Percentiles rank a stretch among this genome's conserved stretches.
Evolutionary conservation across 2,888 invertebrate species (phyloP).

Genomic region (Adela reaumurella): DNA sequence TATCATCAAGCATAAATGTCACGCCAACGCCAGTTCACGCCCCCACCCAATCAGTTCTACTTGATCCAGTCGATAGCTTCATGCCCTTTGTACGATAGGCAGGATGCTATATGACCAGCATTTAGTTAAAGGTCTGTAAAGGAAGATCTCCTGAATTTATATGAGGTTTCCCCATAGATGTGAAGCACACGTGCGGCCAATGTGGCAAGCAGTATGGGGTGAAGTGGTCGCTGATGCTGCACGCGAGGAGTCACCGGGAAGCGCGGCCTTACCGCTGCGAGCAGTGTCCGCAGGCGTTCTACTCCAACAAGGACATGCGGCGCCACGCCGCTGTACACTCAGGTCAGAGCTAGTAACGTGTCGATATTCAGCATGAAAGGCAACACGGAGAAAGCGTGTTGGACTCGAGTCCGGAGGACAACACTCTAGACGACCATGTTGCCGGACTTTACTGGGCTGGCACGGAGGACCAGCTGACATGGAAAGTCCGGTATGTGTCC

Average conservation of each 20-base stretch:
- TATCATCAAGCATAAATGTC: too few species aligned
- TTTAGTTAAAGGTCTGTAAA: too few species aligned
- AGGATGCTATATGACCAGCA: too few species aligned
- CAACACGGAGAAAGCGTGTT: too few species aligned
- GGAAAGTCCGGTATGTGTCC: slow-evolving; percentile 29
- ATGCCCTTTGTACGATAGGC: too few species aligned
- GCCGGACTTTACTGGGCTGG: slow-evolving; percentile 67
- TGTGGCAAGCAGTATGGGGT: slow-evolving; percentile 61
- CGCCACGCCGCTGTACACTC: slow-evolving; percentile 67
- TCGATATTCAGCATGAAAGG: too few species aligned
- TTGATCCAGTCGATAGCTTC: too few species aligned
- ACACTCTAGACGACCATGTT: slow-evolving; percentile 66
- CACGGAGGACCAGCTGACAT: slow-evolving; percentile 28
- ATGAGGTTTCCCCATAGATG: slow-evolving; percentile 45
- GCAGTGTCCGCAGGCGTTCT: slow-evolving; percentile 64
- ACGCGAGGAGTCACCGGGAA: slow-evolving; percentile 49
- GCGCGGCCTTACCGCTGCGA: slow-evolving; percentile 58
- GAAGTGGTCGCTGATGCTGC: slow-evolving; percentile 56
- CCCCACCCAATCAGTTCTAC: too few species aligned
- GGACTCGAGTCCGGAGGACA: slow-evolving; percentile 23
- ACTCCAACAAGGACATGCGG: slow-evolving; percentile 63
- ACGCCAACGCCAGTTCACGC: too few species aligned
- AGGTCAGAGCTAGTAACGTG: slow-evolving; percentile 31
- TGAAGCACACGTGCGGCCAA: slow-evolving; percentile 52
- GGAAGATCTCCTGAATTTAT: too few species aligned